A percentile compares a stretch with the other conserved stretches of the same genome.
Evolutionary conservation across 2,113 vertebrate genomes (phyloP).

Genomic region (Onychostoma macrolepis): DNA sequence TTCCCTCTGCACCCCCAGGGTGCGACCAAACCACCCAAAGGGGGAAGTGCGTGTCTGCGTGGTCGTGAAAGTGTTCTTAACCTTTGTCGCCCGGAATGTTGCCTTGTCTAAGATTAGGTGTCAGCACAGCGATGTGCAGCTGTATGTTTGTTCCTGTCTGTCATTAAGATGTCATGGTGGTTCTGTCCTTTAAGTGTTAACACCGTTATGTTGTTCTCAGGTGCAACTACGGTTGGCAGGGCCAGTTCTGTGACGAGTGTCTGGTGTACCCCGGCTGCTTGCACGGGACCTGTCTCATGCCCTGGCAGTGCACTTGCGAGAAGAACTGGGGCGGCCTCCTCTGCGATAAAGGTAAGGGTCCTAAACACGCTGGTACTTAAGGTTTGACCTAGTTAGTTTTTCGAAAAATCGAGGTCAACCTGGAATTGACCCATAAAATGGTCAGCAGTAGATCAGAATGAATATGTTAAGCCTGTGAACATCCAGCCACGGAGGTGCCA

Average conservation of each 20-base stretch:
- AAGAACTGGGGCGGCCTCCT: constrained; percentile 97
- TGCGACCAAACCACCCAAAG: constrained; percentile 46
- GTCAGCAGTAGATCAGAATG: constrained; percentile 18
- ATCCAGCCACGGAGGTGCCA: constrained; percentile 6
- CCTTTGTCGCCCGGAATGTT: constrained; percentile 71
- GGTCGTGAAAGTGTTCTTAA: constrained; percentile 74
- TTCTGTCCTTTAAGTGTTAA: not conserved
- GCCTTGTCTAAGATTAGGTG: constrained; percentile 64
- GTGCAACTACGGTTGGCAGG: constrained; percentile 95
- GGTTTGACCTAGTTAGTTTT: constrained; percentile 21
- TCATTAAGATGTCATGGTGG: not conserved
- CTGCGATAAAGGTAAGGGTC: constrained; percentile 89
- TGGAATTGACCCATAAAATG: constrained; percentile 31
- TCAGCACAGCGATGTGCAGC: constrained; percentile 38
- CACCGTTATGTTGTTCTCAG: constrained; percentile 73
- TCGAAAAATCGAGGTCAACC: constrained; percentile 8
- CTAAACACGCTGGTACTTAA: not conserved
- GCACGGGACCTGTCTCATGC: constrained; percentile 88
- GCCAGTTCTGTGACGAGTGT: constrained; percentile 93
- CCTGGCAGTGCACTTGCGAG: constrained; percentile 95
- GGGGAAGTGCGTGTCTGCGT: constrained; percentile 31
- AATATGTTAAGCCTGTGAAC: not conserved
- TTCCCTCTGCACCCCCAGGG: constrained; percentile 50
- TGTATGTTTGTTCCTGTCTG: constrained; percentile 19
- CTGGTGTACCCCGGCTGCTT: constrained; percentile 89